Conservation (phyloP, 2,888 invertebrate genomes). For the Patella pellucida region DNA sequence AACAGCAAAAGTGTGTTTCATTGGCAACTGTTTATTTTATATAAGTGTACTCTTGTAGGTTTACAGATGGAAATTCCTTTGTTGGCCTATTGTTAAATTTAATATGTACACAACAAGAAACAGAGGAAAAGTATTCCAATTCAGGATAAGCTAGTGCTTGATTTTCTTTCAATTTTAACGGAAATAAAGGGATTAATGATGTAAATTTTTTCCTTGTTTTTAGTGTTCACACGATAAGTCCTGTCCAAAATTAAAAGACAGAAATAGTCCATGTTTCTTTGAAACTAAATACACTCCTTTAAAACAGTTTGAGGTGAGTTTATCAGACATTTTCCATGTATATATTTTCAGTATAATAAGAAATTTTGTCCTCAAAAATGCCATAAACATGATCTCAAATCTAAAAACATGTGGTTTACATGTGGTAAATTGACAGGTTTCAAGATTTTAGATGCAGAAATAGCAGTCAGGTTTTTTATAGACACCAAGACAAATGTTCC, state of each 20-base stretch:
- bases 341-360: too few relatives aligned
- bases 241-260: slow-evolving; percentile 81
- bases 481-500: too few relatives aligned
- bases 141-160: neutral
- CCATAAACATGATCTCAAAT: too few relatives aligned
- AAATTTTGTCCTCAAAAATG: too few relatives aligned
- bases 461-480: too few relatives aligned
- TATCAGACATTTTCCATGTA: too few relatives aligned
- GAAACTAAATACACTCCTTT: slow-evolving; percentile 75
- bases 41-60: slow-evolving; percentile 28
- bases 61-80: slow-evolving; percentile 70
- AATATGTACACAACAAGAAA: neutral
- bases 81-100: slow-evolving; percentile 79
- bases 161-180: too few relatives aligned
- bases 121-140: neutral
- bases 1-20: too few relatives aligned
- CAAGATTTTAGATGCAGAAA: too few relatives aligned
- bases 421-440: too few relatives aligned
- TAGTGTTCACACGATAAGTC: slow-evolving; percentile 86
- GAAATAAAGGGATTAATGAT: neutral
- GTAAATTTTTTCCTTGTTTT: slow-evolving; percentile 29
- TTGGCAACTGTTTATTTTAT: slow-evolving; percentile 12
- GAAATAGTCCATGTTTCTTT: slow-evolving; percentile 84
- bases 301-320: slow-evolving; percentile 4
- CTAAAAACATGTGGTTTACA: too few relatives aligned